A percentile compares a stretch with the other conserved stretches of the same genome.
Evolutionary conservation across 2,113 vertebrate species (phyloP).

Genomic region (Tyto alba): DNA sequence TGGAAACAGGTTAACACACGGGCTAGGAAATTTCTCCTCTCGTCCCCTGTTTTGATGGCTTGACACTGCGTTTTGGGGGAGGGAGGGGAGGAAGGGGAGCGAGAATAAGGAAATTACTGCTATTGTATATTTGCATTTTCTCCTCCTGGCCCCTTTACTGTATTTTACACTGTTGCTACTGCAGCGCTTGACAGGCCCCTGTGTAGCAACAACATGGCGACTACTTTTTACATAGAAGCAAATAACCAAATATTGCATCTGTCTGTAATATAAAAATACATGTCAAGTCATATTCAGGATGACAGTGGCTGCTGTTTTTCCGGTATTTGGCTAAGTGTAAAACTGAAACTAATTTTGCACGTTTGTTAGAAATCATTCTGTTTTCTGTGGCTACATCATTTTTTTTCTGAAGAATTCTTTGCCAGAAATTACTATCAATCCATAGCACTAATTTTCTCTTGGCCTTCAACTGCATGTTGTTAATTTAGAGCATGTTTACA

Average conservation of each 20-base stretch:
- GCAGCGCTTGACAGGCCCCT: conserved; percentile 85
- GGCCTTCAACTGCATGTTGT: not conserved
- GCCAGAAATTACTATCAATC: not conserved
- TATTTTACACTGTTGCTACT: conserved; percentile 77
- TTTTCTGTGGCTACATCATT: conserved; percentile 14
- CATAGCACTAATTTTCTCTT: not conserved
- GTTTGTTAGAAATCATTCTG: conserved; percentile 13
- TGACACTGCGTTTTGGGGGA: not conserved
- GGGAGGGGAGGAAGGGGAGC: not conserved
- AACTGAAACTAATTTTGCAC: conserved; percentile 32
- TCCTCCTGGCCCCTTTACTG: conserved; percentile 52
- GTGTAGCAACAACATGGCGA: conserved; percentile 82
- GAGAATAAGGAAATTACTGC: conserved; percentile 39
- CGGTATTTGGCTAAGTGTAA: conserved; percentile 1
- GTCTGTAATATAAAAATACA: conserved; percentile 12
- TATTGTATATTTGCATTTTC: conserved; percentile 54
- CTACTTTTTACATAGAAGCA: conserved; percentile 72
- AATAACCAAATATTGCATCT: conserved; percentile 69
- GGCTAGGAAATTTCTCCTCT: not conserved
- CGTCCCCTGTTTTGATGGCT: not conserved
- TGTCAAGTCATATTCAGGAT: not conserved
- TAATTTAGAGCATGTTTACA: conserved; percentile 4
- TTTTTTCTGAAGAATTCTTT: not conserved
- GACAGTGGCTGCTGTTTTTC: conserved; percentile 23
- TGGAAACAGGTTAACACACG: not conserved